Percentiles rank a stretch among this genome's conserved stretches.
Conservation (phyloP, 2,797 vertebrate genomes). For the Scolopax rusticola region DNA sequence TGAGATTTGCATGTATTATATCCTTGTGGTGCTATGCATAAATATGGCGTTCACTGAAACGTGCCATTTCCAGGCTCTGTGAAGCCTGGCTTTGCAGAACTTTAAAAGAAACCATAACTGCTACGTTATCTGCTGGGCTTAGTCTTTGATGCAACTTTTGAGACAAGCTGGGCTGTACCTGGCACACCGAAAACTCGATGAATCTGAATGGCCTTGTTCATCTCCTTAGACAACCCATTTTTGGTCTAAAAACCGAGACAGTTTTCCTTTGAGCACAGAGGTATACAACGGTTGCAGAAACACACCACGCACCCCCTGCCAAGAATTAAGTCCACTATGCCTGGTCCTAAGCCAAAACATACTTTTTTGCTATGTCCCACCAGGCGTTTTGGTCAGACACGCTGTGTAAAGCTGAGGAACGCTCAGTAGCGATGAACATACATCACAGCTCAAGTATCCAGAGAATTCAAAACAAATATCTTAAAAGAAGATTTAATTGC, state of each 20-base stretch:
- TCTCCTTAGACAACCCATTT: not conserved
- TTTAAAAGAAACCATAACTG: not conserved
- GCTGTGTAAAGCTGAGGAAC: not conserved
- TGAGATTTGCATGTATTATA: not conserved
- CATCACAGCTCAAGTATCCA: not conserved
- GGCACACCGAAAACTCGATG: not conserved
- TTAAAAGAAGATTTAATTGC: not conserved
- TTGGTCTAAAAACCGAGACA: not conserved
- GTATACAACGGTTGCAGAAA: not conserved
- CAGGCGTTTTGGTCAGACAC: not conserved
- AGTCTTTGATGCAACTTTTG: not conserved
- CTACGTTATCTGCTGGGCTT: not conserved
- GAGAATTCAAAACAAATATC: conserved; percentile 10
- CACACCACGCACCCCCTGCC: no score
- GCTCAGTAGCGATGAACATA: not conserved
- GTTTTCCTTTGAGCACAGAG: not conserved
- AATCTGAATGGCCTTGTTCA: not conserved
- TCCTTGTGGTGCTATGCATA: not conserved
- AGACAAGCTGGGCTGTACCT: not conserved
- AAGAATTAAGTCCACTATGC: not conserved
- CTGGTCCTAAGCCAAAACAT: not conserved
- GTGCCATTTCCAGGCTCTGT: not conserved
- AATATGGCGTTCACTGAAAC: not conserved
- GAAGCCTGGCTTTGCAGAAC: not conserved
- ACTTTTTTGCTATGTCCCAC: not conserved